These are phyloP conservation scores for Leucoma salicis DNA, from an alignment of 2,888 invertebrate genomes.

Conservation along the genomic window DNA sequence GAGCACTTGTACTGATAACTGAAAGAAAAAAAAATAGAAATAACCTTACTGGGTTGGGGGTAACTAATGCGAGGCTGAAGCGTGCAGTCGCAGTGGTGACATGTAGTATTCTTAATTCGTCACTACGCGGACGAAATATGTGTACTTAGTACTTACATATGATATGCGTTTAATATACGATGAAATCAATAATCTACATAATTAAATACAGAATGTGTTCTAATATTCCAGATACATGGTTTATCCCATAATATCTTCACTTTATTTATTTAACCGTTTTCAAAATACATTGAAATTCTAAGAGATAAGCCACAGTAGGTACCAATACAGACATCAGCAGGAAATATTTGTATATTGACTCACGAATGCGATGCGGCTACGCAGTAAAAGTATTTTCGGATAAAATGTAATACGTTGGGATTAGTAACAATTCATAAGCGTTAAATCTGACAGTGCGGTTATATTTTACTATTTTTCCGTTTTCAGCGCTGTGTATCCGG, in stretches of 20 bases:
- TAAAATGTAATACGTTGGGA: slow-evolving; percentile 46
- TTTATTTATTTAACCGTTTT: slow-evolving; percentile 19
- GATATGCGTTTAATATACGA: no score
- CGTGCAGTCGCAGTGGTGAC: no score
- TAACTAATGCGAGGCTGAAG: no score
- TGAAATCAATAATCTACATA: no score
- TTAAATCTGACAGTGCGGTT: slow-evolving; percentile 46
- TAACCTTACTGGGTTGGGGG: no score
- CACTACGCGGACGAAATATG: no score
- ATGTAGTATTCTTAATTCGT: no score
- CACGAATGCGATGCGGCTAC: slow-evolving; percentile 21
- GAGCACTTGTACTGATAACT: no score
- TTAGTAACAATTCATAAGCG: slow-evolving; percentile 54
- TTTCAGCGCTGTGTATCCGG: slow-evolving; percentile 48
- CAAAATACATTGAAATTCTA: slow-evolving; percentile 14
- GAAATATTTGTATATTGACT: slow-evolving; percentile 40
- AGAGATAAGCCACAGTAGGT: slow-evolving; percentile 6
- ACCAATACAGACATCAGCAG: slow-evolving; percentile 22
- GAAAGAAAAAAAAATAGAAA: no score
- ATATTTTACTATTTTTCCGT: slow-evolving; percentile 64
- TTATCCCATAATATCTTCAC: slow-evolving; percentile 7
- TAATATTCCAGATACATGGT: no score
- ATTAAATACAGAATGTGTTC: no score
- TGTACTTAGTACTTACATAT: no score
- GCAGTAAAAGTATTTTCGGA: slow-evolving; percentile 39